These are phyloP conservation scores for Triplophysa bombifrons DNA, from an alignment of 2,797 vertebrate species.

Conservation along the genomic window DNA sequence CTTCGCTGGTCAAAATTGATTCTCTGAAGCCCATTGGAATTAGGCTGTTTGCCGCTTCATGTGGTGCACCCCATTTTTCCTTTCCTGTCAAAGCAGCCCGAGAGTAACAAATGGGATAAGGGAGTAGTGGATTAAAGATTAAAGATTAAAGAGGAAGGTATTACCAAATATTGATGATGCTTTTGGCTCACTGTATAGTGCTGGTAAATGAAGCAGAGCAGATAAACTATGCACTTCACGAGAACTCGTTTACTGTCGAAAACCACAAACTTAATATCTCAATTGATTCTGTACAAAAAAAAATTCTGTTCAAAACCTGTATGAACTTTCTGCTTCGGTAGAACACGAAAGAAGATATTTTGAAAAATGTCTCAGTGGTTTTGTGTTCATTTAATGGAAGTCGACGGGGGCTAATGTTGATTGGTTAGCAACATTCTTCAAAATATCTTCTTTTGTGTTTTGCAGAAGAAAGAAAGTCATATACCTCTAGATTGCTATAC, in stretches of 20 bases:
- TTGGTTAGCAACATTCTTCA: not conserved
- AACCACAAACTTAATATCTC: not conserved
- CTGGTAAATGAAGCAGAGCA: slow-evolving; percentile 5
- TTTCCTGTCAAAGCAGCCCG: slow-evolving; percentile 14
- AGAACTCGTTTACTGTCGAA: not conserved
- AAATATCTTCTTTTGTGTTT: too few species aligned
- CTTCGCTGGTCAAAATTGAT: slow-evolving; percentile 65
- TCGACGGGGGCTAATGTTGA: too few species aligned
- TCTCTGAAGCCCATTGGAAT: slow-evolving; percentile 58
- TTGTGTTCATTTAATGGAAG: too few species aligned
- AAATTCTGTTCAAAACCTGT: too few species aligned
- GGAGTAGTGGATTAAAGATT: slow-evolving; percentile 17
- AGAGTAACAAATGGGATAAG: slow-evolving; percentile 11
- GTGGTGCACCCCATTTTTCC: slow-evolving; percentile 47
- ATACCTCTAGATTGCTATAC: too few species aligned
- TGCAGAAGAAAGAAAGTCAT: too few species aligned
- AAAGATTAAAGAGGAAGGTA: slow-evolving; percentile 20
- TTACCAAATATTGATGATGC: not conserved
- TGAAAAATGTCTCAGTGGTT: too few species aligned
- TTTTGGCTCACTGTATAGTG: not conserved
- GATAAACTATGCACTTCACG: not conserved
- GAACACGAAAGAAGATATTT: too few species aligned
- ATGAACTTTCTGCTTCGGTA: too few species aligned
- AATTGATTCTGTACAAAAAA: too few species aligned
- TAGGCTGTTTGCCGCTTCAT: slow-evolving; percentile 57